Base-by-base conservation (phyloP, 2,888 invertebrate species). In the Melikaiella ostensackeni region DNA sequence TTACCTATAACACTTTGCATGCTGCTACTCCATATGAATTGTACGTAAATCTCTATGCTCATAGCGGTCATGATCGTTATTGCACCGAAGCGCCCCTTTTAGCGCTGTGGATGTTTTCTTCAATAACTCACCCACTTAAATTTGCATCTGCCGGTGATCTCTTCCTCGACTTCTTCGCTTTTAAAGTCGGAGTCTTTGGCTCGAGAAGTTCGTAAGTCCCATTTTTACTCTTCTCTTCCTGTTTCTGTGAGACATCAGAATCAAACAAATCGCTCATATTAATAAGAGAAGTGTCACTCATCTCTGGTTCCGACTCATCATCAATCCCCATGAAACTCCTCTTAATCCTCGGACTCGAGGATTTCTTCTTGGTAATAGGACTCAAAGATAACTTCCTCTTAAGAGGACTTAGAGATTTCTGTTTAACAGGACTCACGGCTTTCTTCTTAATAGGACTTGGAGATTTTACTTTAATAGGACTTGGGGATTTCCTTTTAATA, bases 141-240 rank as follows among this genome's bases (percentile, higher is more conserved):
- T 74, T 66, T 59, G 61, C 33, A 0, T 80, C 77, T 50, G n/a
- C 24, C 1, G 76, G 64, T 35, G 63, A 82, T 46, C 84, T 79
- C 76, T 88, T 87, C 1, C 30, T 81, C 8, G 75, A 59, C 75
- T 82, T 81, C 8, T 76, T 82, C 0, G 50, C 30, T 33, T 76
- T 75, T 3, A 86, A 79, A 63, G 63, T 82, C 46, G 86, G 83
- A n/a, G 85, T 88, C 76, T 86, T 85, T 19, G 88, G 86, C 55
- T 86, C 80, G 7, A 82, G 81, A 55, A 88, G 21, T 76, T 88
- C 88, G 74, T 88, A 88, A 4, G 88, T 88, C 27, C 83, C 82
- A 46, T 87, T 75, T 27, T 35, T 66, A 62, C 11, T 42, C 42
- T 64, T 35, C 57, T 76, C 57, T 24, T 64, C 79, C 61, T 82